Percentiles rank a stretch among this genome's conserved stretches.
Conservation (phyloP, 2,888 invertebrate genomes). For the Pyrochroa serraticornis region DNA sequence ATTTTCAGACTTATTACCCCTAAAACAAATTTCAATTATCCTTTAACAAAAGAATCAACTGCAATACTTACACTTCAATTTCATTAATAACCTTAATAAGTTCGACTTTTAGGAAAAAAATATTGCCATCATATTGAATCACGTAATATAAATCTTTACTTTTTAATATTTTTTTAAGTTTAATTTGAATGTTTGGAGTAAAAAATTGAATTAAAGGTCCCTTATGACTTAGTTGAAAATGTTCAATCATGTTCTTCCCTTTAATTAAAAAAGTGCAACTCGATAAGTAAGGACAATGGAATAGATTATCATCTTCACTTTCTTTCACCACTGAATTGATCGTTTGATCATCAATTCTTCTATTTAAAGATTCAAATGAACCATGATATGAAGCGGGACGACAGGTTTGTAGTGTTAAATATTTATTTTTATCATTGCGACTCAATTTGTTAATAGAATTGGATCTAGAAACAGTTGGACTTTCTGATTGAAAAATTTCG, state of each 20-base stretch:
- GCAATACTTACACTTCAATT: background rate
- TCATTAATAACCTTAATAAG: background rate
- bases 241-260: constrained; percentile 47
- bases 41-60: background rate
- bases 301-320: constrained; percentile 35
- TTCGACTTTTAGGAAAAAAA: constrained; percentile 49
- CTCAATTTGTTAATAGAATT: constrained; percentile 42
- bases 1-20: constrained; percentile 14
- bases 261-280: constrained; percentile 43
- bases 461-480: constrained; percentile 46
- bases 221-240: constrained; percentile 50
- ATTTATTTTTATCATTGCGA: constrained; percentile 34
- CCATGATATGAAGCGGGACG: constrained; percentile 49
- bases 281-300: constrained; percentile 48
- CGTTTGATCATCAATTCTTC: constrained; percentile 16
- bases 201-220: constrained; percentile 55
- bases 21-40: background rate
- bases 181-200: constrained; percentile 43
- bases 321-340: background rate
- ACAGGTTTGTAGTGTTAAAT: constrained; percentile 32
- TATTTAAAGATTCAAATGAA: constrained; percentile 49
- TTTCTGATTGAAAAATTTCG: constrained; percentile 55
- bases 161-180: constrained; percentile 40
- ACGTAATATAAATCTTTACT: constrained; percentile 44
- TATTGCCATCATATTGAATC: constrained; percentile 40